phyloP scores from a whole-genome alignment of 2,888 invertebrate genomes.

The Nasonovia ribisnigri region DNA sequence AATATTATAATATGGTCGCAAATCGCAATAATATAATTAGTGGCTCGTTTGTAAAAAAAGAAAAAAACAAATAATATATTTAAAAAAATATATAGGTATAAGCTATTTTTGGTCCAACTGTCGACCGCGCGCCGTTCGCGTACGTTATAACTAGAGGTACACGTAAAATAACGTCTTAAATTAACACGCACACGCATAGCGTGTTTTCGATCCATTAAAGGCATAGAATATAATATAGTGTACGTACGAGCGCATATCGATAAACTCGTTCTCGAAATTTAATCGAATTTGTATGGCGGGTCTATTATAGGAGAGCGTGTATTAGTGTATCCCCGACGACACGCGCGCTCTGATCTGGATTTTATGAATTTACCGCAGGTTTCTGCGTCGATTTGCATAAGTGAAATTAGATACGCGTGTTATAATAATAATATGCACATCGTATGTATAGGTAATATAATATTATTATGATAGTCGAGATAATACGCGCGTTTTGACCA shows the following conservation, averaged over 20 bases:
- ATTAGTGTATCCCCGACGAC: not conserved
- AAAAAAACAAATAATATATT: constrained; percentile 1
- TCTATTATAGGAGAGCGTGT: not conserved
- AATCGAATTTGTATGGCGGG: not conserved
- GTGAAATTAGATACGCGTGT: constrained; percentile 45
- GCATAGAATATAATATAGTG: not conserved
- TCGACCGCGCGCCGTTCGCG: not conserved
- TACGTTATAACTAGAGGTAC: not conserved
- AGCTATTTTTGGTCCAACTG: not conserved
- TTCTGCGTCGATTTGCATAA: constrained; percentile 23
- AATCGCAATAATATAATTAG: constrained; percentile 8
- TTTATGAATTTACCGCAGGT: not conserved
- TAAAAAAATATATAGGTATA: not conserved
- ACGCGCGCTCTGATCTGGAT: constrained; percentile 31
- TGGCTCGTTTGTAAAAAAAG: not conserved
- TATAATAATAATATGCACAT: not conserved
- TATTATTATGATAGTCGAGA: not conserved
- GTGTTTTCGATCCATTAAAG: constrained; percentile 39
- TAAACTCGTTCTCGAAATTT: constrained; percentile 40
- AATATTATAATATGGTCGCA: not conserved
- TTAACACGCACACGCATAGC: constrained; percentile 46
- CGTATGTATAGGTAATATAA: not conserved
- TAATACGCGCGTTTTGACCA: not conserved
- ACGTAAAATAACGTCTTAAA: constrained; percentile 22
- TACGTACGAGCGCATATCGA: constrained; percentile 4